Conservation (phyloP, 2,113 vertebrate genomes). For the Pelmatolapia mariae region DNA sequence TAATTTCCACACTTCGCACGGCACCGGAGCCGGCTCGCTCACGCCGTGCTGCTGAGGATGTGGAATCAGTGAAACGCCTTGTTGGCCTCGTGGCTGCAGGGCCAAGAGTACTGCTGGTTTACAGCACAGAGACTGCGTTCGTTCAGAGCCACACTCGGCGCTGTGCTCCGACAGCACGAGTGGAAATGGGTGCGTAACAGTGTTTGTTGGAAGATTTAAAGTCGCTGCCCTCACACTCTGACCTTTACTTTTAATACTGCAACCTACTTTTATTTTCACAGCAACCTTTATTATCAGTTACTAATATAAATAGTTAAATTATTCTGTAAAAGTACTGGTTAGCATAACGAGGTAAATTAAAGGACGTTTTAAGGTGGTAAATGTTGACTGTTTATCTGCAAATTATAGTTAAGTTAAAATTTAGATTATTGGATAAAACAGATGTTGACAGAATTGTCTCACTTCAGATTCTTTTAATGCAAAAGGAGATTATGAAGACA, state of each 20-base stretch:
- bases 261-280: background rate
- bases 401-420: background rate
- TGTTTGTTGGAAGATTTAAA: background rate
- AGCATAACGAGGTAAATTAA: background rate
- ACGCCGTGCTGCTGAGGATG: background rate
- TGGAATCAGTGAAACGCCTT: background rate
- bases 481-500: background rate
- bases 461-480: background rate
- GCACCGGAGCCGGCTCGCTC: background rate
- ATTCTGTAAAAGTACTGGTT: background rate
- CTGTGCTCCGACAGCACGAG: background rate
- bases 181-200: background rate
- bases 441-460: background rate
- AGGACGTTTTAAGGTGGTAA: background rate
- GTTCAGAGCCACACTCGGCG: background rate
- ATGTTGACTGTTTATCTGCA: background rate
- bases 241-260: background rate
- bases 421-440: background rate
- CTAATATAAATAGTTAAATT: background rate
- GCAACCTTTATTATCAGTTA: background rate
- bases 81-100: background rate
- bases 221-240: background rate
- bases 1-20: background rate
- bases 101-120: background rate
- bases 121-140: background rate